Evolutionary conservation across 2,888 invertebrate species (phyloP).

Genomic region (Drosophila antonietae): DNA sequence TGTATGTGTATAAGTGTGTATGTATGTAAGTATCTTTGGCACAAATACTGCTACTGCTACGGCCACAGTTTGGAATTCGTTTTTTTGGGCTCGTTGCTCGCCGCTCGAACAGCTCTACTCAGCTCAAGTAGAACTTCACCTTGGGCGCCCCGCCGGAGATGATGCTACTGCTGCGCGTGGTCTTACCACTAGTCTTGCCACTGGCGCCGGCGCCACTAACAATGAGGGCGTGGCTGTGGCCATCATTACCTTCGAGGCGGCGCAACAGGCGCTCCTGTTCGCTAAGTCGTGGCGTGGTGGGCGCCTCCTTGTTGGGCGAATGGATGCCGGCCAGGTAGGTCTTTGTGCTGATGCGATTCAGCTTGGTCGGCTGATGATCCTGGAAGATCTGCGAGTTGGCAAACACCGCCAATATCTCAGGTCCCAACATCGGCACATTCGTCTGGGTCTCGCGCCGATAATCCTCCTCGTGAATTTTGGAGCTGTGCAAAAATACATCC

Average conservation of each 20-base stretch:
- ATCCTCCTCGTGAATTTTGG: constrained; percentile 85
- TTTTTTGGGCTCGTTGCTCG: neutral
- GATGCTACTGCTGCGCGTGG: constrained; percentile 73
- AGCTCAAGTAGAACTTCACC: constrained; percentile 82
- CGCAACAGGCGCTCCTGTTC: constrained; percentile 84
- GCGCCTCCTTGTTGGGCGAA: constrained; percentile 80
- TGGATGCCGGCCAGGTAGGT: constrained; percentile 81
- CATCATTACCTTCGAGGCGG: constrained; percentile 84
- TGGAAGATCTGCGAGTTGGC: constrained; percentile 85
- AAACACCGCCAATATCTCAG: constrained; percentile 84
- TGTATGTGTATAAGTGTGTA: constrained; percentile 2
- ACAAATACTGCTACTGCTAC: constrained; percentile 69
- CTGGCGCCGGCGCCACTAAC: constrained; percentile 41
- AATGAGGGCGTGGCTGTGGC: constrained; percentile 52
- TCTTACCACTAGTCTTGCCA: constrained; percentile 73
- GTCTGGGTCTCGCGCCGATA: constrained; percentile 84
- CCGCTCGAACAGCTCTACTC: constrained; percentile 12
- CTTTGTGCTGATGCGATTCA: constrained; percentile 82
- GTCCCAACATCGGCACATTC: constrained; percentile 84
- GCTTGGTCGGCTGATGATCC: constrained; percentile 84
- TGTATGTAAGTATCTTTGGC: constrained; percentile 70
- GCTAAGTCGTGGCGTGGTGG: constrained; percentile 78
- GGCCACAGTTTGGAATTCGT: constrained; percentile 10
- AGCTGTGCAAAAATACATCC: constrained; percentile 55
- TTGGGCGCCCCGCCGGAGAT: constrained; percentile 73